Base-by-base conservation (phyloP, 2,797 vertebrate genomes). In the Sciurus vulgaris region DNA sequence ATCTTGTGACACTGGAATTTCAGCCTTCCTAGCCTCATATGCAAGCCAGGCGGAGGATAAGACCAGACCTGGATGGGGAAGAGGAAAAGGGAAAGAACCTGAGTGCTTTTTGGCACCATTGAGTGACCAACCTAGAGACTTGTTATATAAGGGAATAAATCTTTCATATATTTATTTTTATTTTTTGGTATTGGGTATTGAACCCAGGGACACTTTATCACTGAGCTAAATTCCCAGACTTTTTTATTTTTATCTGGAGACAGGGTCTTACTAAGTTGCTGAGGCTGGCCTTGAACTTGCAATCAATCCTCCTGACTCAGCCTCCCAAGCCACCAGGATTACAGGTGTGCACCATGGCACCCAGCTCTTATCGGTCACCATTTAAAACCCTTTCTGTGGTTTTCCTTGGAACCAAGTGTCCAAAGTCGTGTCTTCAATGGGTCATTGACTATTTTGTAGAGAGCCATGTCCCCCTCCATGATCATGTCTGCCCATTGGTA, bases 321-420 rank as follows among this genome's bases (percentile, higher is more conserved):
- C 59, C 9, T 61, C 59, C 9, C 22, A 61, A 61, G 24, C 24
- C 22, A 61, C 22, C 26, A 24, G 24, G 24, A 61, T 61, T 59
- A 61, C 3, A 61, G 59, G 22, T 2, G 3, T 61, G 59, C 24
- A 4, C 59, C 22, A 61, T 22, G 3, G 59, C 24, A 26, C 24
- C 59, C 59, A 61, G 59, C 59, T 61, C 59, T 44, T 73, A 28
- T 59, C 5, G 38, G 38, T 51, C 38, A 73, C 44, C 61, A 28
- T 89, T 94, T 88, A 49, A 73, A 51, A 65, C 18, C 11, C 35
- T 83, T 85, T 49, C 63, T 93, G 82, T 65, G 24, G 11, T 51
- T 38, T 82, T 84, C 76, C 86, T 92, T 91, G 61, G 63, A 92
- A 83, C 51, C 28, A 54, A 54, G 85, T 49, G 67, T n/a, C 59